Evolutionary conservation across 2,113 vertebrate genomes (phyloP), one percentile per base, ranked within the genome.

Genomic region (Pyxicephalus adspersus): DNA sequence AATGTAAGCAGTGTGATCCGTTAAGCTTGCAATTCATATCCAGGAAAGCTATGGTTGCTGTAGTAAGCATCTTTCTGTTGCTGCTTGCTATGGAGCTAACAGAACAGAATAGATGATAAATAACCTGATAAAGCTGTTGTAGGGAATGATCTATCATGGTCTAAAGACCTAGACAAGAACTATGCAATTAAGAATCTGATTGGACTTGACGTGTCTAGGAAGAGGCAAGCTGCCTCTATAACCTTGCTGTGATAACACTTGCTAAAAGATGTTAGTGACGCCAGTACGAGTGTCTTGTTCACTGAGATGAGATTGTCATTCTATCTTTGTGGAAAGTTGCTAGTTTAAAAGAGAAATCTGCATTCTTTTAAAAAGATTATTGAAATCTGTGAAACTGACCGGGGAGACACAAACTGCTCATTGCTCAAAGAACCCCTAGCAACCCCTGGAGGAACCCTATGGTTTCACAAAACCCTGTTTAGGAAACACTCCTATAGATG

Each of bases 71-170:
- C 55, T 57, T 58, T 34, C 28, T 8, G 9, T 34, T 73, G 18
- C 51, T 29, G 68, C 51, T 51, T 50, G 11, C 45, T 6, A 45
- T 70, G 23, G 45, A 26, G 66, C 20, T 23, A 67, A 55, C 26
- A 31, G 76, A 79, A 77, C 76, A 70, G 45, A 84, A 83, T 55
- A 75, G 26, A 67, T 77, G 67, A 73, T 26, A 25, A 31, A 26
- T 77, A 65, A 34, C 18, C 67, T 64, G 13, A 64, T 74, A 60
- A 61, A 70, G 38, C 52, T 73, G 70, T 73, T 73, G 52, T 26
- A 73, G 70, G 54, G 70, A 73, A 73, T 57, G 70, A 73, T 73
- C 70, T 73, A 73, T 73, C 70, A 73, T n/a, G 17, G 54, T 73
- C 51, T 73, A 73, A 34, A 58, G 52, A 73, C 52, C 28, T 73